Percentiles rank a stretch among this genome's conserved stretches.
phyloP scores from a whole-genome alignment of 2,797 vertebrate species.

The Micromesistius poutassou region DNA sequence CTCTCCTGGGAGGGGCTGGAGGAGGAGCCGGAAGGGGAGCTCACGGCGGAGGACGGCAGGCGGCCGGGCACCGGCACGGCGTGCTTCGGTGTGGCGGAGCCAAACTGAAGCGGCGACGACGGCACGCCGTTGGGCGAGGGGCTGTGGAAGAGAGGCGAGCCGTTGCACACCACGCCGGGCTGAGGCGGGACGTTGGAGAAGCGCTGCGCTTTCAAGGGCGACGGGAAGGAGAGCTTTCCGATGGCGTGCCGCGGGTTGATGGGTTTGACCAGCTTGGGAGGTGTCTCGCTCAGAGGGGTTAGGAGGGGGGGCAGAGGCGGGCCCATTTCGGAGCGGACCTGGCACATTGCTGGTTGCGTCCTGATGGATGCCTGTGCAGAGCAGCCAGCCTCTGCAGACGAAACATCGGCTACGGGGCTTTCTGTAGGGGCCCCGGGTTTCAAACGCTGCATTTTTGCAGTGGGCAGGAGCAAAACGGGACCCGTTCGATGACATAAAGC shows the following conservation, averaged over 20 bases:
- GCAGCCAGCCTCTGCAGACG: background rate
- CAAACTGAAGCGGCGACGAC: constrained; percentile 94
- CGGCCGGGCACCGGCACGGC: constrained; percentile 92
- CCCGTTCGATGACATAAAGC: constrained; percentile 25
- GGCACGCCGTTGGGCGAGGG: constrained; percentile 73
- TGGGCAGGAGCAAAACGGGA: constrained; percentile 21
- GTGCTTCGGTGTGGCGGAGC: constrained; percentile 92
- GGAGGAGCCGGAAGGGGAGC: constrained; percentile 54
- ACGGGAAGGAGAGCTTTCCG: constrained; percentile 69
- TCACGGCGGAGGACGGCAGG: constrained; percentile 73
- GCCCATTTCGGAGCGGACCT: constrained; percentile 85
- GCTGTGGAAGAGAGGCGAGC: constrained; percentile 48
- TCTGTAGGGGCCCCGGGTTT: constrained; percentile 7
- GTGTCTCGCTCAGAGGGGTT: constrained; percentile 78
- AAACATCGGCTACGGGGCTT: background rate
- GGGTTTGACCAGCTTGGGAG: constrained; percentile 69
- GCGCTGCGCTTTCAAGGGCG: constrained; percentile 66
- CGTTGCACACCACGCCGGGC: constrained; percentile 29
- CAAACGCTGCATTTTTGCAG: constrained; percentile 21
- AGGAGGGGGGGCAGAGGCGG: constrained; percentile 85
- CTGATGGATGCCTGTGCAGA: background rate
- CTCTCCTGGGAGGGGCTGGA: constrained; percentile 80
- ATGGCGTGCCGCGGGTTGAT: constrained; percentile 70
- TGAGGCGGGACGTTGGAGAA: constrained; percentile 61
- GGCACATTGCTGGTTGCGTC: constrained; percentile 51